Conservation (phyloP, 2,888 invertebrate genomes). For the Heliconius hortense region DNA sequence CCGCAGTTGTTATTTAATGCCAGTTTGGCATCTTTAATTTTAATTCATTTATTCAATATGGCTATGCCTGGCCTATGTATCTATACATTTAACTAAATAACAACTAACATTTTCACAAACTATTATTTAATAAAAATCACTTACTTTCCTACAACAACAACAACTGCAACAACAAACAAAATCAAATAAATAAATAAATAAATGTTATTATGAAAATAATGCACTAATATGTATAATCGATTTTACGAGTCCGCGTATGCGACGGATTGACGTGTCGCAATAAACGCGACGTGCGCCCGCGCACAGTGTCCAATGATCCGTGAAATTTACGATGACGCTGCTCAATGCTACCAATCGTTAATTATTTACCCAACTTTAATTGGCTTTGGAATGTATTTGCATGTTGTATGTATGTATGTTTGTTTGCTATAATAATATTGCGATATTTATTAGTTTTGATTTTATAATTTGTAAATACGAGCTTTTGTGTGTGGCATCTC, state of each 20-base stretch:
- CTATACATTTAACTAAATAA: too few relatives aligned
- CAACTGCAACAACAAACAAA: neutral
- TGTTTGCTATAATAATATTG: neutral
- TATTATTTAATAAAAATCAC: neutral
- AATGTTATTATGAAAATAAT: conserved; percentile 19
- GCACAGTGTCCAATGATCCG: conserved; percentile 28
- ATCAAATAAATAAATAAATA: conserved; percentile 9
- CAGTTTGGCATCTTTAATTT: conserved; percentile 56
- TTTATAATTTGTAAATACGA: conserved; percentile 2
- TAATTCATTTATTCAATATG: too few relatives aligned
- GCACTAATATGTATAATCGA: conserved; percentile 22
- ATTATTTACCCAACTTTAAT: conserved; percentile 32
- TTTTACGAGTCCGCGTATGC: conserved; percentile 28
- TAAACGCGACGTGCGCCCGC: conserved; percentile 34
- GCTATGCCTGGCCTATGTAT: too few relatives aligned
- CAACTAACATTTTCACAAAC: neutral
- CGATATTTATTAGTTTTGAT: conserved; percentile 7
- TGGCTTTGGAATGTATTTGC: conserved; percentile 16
- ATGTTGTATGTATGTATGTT: neutral
- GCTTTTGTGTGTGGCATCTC: neutral
- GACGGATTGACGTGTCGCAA: conserved; percentile 30
- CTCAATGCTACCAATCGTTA: conserved; percentile 29
- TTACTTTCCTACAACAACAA: neutral
- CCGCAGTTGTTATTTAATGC: conserved; percentile 70
- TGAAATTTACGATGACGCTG: conserved; percentile 40